A percentile compares a stretch with the other conserved stretches of the same genome.
These are phyloP conservation scores for Trididemnum nubilum DNA, from an alignment of 23 tunicate genomes.

Conservation along the genomic window DNA sequence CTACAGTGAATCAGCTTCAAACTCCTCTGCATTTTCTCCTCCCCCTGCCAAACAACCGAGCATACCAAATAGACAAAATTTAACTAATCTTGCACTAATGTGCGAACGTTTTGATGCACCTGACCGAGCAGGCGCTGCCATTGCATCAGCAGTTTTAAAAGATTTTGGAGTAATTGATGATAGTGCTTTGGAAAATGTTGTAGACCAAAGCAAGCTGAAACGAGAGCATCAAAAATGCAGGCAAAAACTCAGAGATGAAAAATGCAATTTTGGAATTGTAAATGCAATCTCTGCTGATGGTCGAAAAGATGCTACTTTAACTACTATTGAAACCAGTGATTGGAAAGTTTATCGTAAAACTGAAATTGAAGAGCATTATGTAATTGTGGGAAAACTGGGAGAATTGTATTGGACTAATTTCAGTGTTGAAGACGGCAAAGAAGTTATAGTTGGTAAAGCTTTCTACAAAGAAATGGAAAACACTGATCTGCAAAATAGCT, in stretches of 20 bases:
- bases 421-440: slow-evolving; percentile 17
- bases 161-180: slow-evolving; percentile 24
- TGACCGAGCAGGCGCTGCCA: slow-evolving; percentile 38
- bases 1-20: slow-evolving; percentile 5
- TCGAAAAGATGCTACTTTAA: slow-evolving; percentile 35
- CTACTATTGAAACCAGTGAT: not conserved
- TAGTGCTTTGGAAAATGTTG: slow-evolving; percentile 2
- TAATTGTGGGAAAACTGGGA: slow-evolving; percentile 27
- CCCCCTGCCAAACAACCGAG: slow-evolving; percentile 13
- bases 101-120: slow-evolving; percentile 34
- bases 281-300: slow-evolving; percentile 32
- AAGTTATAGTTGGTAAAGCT: slow-evolving; percentile 15
- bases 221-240: slow-evolving; percentile 26
- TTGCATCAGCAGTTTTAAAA: slow-evolving; percentile 28
- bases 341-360: not conserved
- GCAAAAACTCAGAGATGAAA: not conserved
- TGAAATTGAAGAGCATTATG: slow-evolving; percentile 25
- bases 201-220: slow-evolving; percentile 22
- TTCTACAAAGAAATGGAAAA: slow-evolving; percentile 1
- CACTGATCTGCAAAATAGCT: slow-evolving; percentile 1
- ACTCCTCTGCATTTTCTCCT: slow-evolving; percentile 11
- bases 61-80: slow-evolving; percentile 24
- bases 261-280: slow-evolving; percentile 14
- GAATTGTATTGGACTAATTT: slow-evolving; percentile 15
- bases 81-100: slow-evolving; percentile 27